Evolutionary conservation across 2,888 invertebrate species (phyloP), one percentile per base, ranked within the genome.

Genomic region (Hypomecis atomaria): DNA sequence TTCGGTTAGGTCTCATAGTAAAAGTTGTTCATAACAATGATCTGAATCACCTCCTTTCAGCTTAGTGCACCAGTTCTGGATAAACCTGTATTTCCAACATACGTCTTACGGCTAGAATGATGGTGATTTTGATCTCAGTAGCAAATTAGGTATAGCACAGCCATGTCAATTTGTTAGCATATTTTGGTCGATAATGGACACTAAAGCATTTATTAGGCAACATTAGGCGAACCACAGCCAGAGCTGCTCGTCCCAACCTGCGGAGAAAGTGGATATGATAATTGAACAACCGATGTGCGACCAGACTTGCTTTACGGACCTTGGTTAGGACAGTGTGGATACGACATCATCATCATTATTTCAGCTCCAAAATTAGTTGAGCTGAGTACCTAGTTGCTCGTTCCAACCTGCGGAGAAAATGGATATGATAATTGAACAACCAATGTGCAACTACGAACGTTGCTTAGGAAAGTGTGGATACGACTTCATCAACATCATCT

Each of bases 241-340:
- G 57, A 45, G 59, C 48, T 55, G 61, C 58, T 53, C 62, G 55
- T 61, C 66, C 67, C 63, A 82, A 84, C 83, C 77, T 67, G 68
- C 69, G 64, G 92, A 87, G 92, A 92, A 92, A 92, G 92, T 92
- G 83, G 92, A 90, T 92, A 91, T 92, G 92, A 86, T 92, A 91
- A 92, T 91, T 90, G 90, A 87, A 85, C 81, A 84, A 75, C 71
- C 86, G 86, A 85, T 85, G 88, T 87, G 86, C 86, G 87, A 87
- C 90, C 72, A 73, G 75, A 76, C 76, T 70, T 71, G 79, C 66
- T 69, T 59, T 57, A 70, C 79, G 74, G 72, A 67, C 66, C 59
- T 65, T 50, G 54, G 57, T 4, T 59, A 37, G 65, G 47, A 53
- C 81, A 75, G 8, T 62, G 52, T 83, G 85, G 89, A 90, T 66